Percentiles rank a stretch among this genome's conserved stretches.
Conservation (phyloP, 2,888 invertebrate genomes). For the Drosophila lacicola region DNA sequence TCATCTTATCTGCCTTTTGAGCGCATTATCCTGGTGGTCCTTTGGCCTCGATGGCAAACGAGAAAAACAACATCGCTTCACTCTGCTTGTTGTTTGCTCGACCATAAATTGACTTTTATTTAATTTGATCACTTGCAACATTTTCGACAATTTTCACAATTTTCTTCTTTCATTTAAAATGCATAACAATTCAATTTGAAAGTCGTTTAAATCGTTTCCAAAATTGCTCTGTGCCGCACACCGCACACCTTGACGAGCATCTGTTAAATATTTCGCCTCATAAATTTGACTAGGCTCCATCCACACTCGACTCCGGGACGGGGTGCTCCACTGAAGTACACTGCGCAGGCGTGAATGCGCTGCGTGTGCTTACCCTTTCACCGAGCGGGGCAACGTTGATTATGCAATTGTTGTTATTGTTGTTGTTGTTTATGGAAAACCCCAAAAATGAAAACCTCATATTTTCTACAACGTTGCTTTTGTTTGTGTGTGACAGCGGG, state of each 20-base stretch:
- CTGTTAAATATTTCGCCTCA: slow-evolving; percentile 39
- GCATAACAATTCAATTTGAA: slow-evolving; percentile 64
- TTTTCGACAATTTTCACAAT: slow-evolving; percentile 40
- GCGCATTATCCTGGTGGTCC: slow-evolving; percentile 55
- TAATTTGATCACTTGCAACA: slow-evolving; percentile 58
- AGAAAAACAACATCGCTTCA: slow-evolving; percentile 9
- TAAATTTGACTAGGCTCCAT: slow-evolving; percentile 39
- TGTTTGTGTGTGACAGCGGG: slow-evolving; percentile 38
- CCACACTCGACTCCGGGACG: neutral
- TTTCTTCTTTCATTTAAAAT: slow-evolving; percentile 55
- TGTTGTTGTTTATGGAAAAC: neutral
- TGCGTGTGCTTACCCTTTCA: slow-evolving; percentile 21
- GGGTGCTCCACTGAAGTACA: slow-evolving; percentile 5
- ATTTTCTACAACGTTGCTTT: slow-evolving; percentile 39
- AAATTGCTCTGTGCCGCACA: slow-evolving; percentile 21
- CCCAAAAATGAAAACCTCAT: slow-evolving; percentile 59
- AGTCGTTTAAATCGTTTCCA: slow-evolving; percentile 24
- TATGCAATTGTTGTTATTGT: slow-evolving; percentile 45
- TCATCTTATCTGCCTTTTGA: slow-evolving; percentile 65
- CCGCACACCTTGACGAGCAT: slow-evolving; percentile 24
- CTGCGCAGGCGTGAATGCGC: slow-evolving; percentile 71
- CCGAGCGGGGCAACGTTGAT: slow-evolving; percentile 34
- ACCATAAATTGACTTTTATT: slow-evolving; percentile 61
- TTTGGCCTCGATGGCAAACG: slow-evolving; percentile 18
- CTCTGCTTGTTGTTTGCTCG: slow-evolving; percentile 20